Percentiles rank a stretch among this genome's conserved stretches.
Conservation (phyloP, 2,888 invertebrate species). For the Sympetrum striolatum region DNA sequence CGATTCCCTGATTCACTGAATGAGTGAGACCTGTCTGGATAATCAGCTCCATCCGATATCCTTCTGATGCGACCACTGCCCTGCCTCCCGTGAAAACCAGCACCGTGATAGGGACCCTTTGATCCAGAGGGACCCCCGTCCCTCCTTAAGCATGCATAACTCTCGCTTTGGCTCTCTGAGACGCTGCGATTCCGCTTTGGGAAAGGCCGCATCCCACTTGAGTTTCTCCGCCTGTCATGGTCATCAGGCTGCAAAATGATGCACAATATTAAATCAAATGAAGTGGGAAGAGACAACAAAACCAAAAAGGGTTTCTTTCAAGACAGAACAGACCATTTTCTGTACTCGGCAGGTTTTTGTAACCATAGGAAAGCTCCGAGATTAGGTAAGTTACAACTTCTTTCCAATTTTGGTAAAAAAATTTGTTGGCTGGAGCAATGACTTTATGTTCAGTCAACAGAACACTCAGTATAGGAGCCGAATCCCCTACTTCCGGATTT, state of each 20-base stretch:
- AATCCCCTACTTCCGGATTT: too few species aligned
- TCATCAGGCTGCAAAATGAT: slow-evolving; percentile 44
- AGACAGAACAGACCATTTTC: too few species aligned
- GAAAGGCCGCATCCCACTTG: slow-evolving; percentile 55
- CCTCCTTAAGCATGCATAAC: slow-evolving; percentile 2
- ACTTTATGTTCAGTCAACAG: too few species aligned
- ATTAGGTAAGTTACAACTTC: too few species aligned
- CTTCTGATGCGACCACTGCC: slow-evolving; percentile 10
- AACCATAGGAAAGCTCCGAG: too few species aligned
- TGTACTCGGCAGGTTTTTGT: too few species aligned
- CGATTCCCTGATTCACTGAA: not conserved
- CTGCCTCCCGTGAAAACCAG: slow-evolving; percentile 44
- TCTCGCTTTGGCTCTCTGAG: slow-evolving; percentile 65
- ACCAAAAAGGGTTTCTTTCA: not conserved
- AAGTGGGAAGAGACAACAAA: too few species aligned
- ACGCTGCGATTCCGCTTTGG: slow-evolving; percentile 68
- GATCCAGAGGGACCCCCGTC: slow-evolving; percentile 49
- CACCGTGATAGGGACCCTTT: slow-evolving; percentile 58
- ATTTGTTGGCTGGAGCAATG: too few species aligned
- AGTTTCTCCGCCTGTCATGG: slow-evolving; percentile 56
- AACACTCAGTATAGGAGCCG: too few species aligned
- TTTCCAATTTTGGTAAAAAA: too few species aligned
- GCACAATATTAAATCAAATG: slow-evolving; percentile 57
- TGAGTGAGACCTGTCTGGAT: slow-evolving; percentile 9
- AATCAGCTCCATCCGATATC: slow-evolving; percentile 16